Base-by-base conservation (phyloP, 2,888 invertebrate species). In the Mesorhabditis spiculigera region DNA sequence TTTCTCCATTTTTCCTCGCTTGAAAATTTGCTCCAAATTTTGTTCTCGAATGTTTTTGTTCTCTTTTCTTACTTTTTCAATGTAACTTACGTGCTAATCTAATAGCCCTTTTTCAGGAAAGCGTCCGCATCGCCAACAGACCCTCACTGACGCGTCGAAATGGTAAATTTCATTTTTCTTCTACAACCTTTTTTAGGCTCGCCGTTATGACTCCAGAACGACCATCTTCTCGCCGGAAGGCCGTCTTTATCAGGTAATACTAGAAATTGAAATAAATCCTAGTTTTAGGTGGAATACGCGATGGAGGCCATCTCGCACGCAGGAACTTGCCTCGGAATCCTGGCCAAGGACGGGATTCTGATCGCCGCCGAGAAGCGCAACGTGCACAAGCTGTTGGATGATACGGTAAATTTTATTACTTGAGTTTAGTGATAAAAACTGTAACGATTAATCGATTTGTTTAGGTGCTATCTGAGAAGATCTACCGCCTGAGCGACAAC, bases 281-380 rank as follows among this genome's bases (percentile, higher is more conserved):
- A 5, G 43, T 42, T 66, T 67, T 61, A 98, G 89, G 98, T 98
- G 6, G 98, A 98, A 88, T 98, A 99, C 90, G 98, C 98, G 0
- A 98, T 98, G 96, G 98, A 98, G 89, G 98, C 98, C 67, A 98
- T 99, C 86, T 95, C 95, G 84, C 97, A 98, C 88, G 98, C 98
- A 43, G 98, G 98, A 66, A 97, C 97, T 58, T 98, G 96, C 81
- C 90, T 99, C 28, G 90, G 90, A 16, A 89, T 98, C 83, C 88
- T 95, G 73, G 95, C 96, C 0, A 92, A 92, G 67, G 95, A 98
- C 88, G 98, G 98, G 4, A 95, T 99, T 75, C 90, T 99, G 13
- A 89, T 99, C 68, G 97, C 96, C 4, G 98, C 96, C 4, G 98
- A 99, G 87, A 91, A 94, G 83, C 90, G 95, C 79, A 97, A 95